Evolutionary conservation across 2,113 vertebrate species (phyloP).

Genomic region (Chaenocephalus aceratus): DNA sequence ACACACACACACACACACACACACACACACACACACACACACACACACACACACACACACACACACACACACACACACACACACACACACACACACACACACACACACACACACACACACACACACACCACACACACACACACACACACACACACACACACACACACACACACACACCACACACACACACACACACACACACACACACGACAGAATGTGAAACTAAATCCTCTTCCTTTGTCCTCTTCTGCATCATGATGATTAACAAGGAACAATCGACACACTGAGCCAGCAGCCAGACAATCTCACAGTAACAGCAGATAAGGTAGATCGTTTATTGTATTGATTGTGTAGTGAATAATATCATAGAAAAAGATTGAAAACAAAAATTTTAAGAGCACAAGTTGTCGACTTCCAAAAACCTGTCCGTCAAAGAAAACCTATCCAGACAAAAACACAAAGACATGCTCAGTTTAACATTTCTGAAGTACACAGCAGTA

Average conservation of each 20-base stretch:
- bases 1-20: conserved; percentile 15
- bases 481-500: not conserved
- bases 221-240: conserved; percentile 11
- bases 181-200: conserved; percentile 22
- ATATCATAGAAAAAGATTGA: not conserved
- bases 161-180: conserved; percentile 22
- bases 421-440: not conserved
- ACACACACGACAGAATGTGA: conserved; percentile 5
- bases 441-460: not conserved
- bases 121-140: conserved; percentile 8
- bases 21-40: conserved; percentile 21
- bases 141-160: conserved; percentile 24
- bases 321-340: not conserved
- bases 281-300: not conserved
- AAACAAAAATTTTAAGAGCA: not conserved
- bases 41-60: conserved; percentile 17
- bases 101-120: conserved; percentile 22
- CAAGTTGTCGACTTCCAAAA: not conserved
- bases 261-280: conserved; percentile 15
- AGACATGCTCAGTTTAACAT: not conserved
- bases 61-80: too few species aligned
- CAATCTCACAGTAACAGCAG: not conserved
- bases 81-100: conserved; percentile 2
- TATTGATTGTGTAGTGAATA: not conserved
- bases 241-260: conserved; percentile 6